These are phyloP conservation scores for Ascidia mentula DNA, from an alignment of 23 tunicate species.

Conservation along the genomic window DNA sequence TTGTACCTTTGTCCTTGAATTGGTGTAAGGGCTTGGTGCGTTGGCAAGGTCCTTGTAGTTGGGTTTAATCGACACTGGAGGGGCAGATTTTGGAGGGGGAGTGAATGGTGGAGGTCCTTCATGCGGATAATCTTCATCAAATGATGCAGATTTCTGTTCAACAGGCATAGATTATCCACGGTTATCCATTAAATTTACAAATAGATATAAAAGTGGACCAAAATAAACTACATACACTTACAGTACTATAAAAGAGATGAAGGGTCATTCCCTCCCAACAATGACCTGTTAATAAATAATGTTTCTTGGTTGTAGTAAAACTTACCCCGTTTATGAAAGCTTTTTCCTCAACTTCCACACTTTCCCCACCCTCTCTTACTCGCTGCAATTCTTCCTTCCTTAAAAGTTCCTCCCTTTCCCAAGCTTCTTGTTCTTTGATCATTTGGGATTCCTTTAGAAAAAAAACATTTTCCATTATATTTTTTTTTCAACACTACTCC, in stretches of 20 bases:
- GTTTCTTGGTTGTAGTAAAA: too few species aligned
- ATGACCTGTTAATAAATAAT: too few species aligned
- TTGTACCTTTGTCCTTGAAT: not conserved
- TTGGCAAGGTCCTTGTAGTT: conserved; percentile 21
- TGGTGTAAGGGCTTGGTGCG: conserved; percentile 3
- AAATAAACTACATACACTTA: too few species aligned
- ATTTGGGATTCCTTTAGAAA: conserved; percentile 39
- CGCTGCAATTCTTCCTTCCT: conserved; percentile 18
- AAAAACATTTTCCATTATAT: not conserved
- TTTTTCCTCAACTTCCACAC: not conserved
- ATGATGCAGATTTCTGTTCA: conserved; percentile 8
- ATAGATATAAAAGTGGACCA: too few species aligned
- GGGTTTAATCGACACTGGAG: conserved; percentile 39
- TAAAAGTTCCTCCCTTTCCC: conserved; percentile 49
- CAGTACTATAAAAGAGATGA: too few species aligned
- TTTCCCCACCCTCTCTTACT: not conserved
- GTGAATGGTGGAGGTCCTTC: not conserved
- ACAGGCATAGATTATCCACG: not conserved
- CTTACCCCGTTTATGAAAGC: not conserved
- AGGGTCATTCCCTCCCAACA: too few species aligned
- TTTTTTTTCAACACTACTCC: not conserved
- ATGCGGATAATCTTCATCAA: not conserved
- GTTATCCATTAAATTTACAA: not conserved
- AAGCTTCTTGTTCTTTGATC: conserved; percentile 52
- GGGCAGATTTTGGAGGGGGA: conserved; percentile 28